Evolutionary conservation across 2,888 invertebrate species (phyloP).

Genomic region (Megastigmus dorsalis): DNA sequence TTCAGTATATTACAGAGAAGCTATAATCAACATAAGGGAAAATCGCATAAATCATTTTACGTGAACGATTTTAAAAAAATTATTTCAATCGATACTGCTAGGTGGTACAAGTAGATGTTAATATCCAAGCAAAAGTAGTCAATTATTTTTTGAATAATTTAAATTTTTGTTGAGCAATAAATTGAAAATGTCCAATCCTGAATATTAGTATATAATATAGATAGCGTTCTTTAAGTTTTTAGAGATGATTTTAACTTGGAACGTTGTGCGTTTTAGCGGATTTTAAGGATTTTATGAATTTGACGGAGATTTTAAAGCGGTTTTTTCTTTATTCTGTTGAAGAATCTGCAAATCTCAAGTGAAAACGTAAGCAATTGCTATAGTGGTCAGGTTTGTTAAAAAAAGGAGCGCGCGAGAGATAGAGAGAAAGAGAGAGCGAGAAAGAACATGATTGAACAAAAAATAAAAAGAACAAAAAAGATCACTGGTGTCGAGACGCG

Average conservation of each 20-base stretch:
- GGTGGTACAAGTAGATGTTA: background rate
- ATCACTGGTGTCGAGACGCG: background rate
- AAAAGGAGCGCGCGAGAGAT: constrained; percentile 18
- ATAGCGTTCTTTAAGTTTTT: constrained; percentile 58
- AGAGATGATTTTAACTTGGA: constrained; percentile 56
- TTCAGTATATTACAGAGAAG: too few relatives aligned
- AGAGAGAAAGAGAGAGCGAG: background rate
- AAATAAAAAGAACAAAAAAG: background rate
- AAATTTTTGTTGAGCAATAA: background rate
- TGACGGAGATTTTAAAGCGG: constrained; percentile 16
- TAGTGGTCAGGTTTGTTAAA: constrained; percentile 16
- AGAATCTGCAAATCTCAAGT: constrained; percentile 30
- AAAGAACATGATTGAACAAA: background rate
- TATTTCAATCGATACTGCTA: background rate
- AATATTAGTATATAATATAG: constrained; percentile 54
- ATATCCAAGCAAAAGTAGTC: background rate
- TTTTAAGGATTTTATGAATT: constrained; percentile 50
- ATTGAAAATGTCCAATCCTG: constrained; percentile 39
- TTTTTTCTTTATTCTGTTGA: constrained; percentile 38
- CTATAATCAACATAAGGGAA: too few relatives aligned
- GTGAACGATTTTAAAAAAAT: background rate
- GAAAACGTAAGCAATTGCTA: constrained; percentile 41
- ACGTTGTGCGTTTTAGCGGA: constrained; percentile 52
- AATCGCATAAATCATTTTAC: background rate
- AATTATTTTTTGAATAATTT: background rate